phyloP scores from a whole-genome alignment of 2,888 invertebrate genomes.

The Aplocera efformata region DNA sequence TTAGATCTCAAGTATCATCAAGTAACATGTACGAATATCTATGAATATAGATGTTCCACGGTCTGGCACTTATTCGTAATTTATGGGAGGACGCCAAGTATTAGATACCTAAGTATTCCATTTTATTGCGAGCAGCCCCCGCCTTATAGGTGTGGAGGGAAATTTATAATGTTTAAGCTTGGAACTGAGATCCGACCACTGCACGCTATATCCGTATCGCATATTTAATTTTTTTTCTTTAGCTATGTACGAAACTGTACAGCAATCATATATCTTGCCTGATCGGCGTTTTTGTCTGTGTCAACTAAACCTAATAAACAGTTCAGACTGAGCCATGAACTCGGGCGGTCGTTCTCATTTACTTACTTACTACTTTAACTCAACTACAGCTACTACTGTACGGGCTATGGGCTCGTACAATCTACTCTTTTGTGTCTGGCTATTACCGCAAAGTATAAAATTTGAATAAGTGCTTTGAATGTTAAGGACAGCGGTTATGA shows the following conservation, averaged over 20 bases:
- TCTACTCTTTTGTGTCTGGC: not conserved
- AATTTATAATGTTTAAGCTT: slow-evolving; percentile 50
- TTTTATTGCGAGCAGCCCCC: slow-evolving; percentile 28
- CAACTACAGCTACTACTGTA: too few species aligned
- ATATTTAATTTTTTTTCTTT: slow-evolving; percentile 41
- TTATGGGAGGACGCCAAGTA: slow-evolving; percentile 26
- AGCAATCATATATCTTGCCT: too few species aligned
- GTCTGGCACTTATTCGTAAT: slow-evolving; percentile 15
- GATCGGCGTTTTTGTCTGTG: too few species aligned
- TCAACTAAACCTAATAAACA: slow-evolving; percentile 13
- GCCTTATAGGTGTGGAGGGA: slow-evolving; percentile 35
- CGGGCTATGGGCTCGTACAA: too few species aligned
- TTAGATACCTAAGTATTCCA: slow-evolving; percentile 26
- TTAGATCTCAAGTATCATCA: too few species aligned
- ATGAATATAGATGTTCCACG: slow-evolving; percentile 7
- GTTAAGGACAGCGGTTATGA: slow-evolving; percentile 1
- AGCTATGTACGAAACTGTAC: too few species aligned
- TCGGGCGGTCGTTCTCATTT: too few species aligned
- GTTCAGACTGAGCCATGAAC: too few species aligned
- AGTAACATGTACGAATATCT: too few species aligned
- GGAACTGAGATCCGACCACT: slow-evolving; percentile 30
- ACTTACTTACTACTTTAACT: too few species aligned
- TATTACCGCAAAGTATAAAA: not conserved
- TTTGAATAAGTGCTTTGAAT: slow-evolving; percentile 2
- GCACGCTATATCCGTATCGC: slow-evolving; percentile 42